Conservation (phyloP, 2,888 invertebrate species). For the Orchesellides sinensis region DNA sequence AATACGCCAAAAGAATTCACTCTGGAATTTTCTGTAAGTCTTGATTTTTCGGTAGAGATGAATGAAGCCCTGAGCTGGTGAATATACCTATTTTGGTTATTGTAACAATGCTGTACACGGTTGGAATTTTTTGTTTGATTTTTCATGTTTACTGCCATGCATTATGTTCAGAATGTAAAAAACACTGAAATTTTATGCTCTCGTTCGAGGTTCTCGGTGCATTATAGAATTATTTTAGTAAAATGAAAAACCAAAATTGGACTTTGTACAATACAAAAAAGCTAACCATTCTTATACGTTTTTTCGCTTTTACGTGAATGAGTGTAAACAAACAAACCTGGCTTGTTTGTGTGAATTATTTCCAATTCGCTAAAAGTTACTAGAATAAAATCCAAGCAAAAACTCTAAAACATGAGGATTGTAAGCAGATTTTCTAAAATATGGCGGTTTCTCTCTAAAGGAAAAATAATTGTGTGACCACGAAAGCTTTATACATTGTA, state of each 20-base stretch:
- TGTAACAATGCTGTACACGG: not conserved
- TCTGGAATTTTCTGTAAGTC: not conserved
- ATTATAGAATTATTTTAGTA: not conserved
- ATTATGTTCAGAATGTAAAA: not conserved
- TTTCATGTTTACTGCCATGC: not conserved
- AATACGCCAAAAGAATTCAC: constrained; percentile 8
- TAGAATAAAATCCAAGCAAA: too few species aligned
- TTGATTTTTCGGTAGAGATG: not conserved
- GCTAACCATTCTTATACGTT: too few species aligned
- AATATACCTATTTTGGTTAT: constrained; percentile 9
- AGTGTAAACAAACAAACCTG: not conserved
- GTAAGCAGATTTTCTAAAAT: too few species aligned
- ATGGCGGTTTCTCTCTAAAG: not conserved
- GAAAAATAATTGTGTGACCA: not conserved
- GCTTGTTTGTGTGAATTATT: not conserved
- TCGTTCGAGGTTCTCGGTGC: not conserved
- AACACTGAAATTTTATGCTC: not conserved
- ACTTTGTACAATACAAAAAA: not conserved
- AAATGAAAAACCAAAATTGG: not conserved
- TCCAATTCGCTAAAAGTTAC: too few species aligned
- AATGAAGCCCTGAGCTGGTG: constrained; percentile 25
- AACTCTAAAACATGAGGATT: too few species aligned
- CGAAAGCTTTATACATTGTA: not conserved
- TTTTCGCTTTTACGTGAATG: not conserved
- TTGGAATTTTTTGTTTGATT: not conserved